phyloP scores from a whole-genome alignment of 2,113 vertebrate genomes.

The human (Homo sapiens) region GRCh38 chr2:192743001-192743500 shows the following conservation, averaged over 20 bases:
- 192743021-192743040: neutral
- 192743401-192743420: neutral
- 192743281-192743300: neutral
- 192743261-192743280: neutral
- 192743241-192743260: neutral
- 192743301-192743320: neutral
- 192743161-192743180: neutral
- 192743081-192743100: neutral
- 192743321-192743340: neutral
- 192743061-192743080: neutral
- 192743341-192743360: neutral
- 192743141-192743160: neutral
- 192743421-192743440: neutral
- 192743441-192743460: neutral
- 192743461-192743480: neutral
- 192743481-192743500: neutral
- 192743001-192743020: neutral
- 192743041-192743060: neutral
- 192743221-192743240: neutral
- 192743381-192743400: neutral
- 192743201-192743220: neutral
- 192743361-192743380: neutral
- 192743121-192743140: neutral
- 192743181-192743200: neutral
- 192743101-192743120: neutral